A percentile compares a stretch with the other conserved stretches of the same genome.
These are phyloP conservation scores for Atherinosoma microstoma DNA, from an alignment of 2,797 vertebrate species.

Conservation along the genomic window DNA sequence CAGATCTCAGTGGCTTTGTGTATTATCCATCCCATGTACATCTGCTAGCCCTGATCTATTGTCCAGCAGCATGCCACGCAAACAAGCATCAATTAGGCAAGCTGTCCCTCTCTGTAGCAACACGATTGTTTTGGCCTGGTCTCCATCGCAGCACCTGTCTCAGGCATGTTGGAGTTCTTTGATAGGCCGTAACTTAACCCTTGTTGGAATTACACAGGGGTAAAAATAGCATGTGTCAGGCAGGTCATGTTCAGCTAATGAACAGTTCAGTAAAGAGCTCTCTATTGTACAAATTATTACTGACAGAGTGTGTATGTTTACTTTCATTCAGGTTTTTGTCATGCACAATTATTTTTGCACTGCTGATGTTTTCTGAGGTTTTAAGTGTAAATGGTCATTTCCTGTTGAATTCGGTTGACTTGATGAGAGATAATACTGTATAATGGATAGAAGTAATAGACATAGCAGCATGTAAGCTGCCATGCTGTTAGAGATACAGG, in stretches of 20 bases:
- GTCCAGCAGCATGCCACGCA: slow-evolving; percentile 74
- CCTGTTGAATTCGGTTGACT: not conserved
- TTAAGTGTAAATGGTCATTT: not conserved
- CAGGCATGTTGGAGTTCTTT: slow-evolving; percentile 75
- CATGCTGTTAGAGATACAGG: not conserved
- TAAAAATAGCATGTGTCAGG: slow-evolving; percentile 73
- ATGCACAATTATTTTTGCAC: slow-evolving; percentile 8
- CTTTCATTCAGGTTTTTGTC: slow-evolving; percentile 5
- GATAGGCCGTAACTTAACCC: slow-evolving; percentile 73
- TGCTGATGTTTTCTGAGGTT: slow-evolving; percentile 7
- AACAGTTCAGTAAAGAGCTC: slow-evolving; percentile 39
- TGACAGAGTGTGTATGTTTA: not conserved
- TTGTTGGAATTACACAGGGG: slow-evolving; percentile 61
- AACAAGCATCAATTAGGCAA: slow-evolving; percentile 78
- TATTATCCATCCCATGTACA: slow-evolving; percentile 62
- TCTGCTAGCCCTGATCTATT: slow-evolving; percentile 79
- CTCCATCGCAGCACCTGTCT: slow-evolving; percentile 80
- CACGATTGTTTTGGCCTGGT: slow-evolving; percentile 74
- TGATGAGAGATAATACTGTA: not conserved
- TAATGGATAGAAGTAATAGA: no score
- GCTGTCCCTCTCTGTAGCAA: slow-evolving; percentile 70
- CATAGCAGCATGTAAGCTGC: no score
- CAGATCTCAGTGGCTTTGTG: slow-evolving; percentile 60
- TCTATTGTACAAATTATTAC: slow-evolving; percentile 30
- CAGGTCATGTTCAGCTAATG: slow-evolving; percentile 53